phyloP scores from a whole-genome alignment of 2,797 vertebrate genomes.

The Sebastes elongatus region DNA sequence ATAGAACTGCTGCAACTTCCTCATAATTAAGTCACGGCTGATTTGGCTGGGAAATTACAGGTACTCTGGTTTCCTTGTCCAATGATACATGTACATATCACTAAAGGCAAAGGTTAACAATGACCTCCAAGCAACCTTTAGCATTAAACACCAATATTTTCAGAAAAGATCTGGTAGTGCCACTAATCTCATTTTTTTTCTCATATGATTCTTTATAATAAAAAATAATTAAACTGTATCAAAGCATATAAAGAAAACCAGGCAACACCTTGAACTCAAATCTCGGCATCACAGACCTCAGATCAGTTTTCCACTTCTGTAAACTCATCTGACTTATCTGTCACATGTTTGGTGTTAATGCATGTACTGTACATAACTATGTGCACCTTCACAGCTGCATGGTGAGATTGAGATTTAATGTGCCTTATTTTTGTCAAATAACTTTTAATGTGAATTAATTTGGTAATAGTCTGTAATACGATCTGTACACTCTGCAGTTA shows the following conservation, averaged over 20 bases:
- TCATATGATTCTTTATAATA: background rate
- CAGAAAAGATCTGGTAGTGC: background rate
- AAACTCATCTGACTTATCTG: background rate
- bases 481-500: background rate
- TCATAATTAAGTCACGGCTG: background rate
- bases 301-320: background rate
- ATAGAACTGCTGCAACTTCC: slow-evolving; percentile 25
- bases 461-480: background rate
- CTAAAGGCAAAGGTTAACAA: background rate
- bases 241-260: background rate
- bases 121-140: background rate
- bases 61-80: background rate
- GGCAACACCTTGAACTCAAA: background rate
- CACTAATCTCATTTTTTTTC: background rate
- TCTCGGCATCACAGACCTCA: background rate
- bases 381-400: background rate
- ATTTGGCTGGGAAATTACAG: background rate
- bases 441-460: background rate
- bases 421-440: background rate
- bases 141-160: background rate
- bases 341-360: background rate
- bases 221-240: background rate
- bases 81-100: background rate
- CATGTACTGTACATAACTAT: background rate
- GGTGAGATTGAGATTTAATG: background rate